Conservation (phyloP, 2,888 invertebrate genomes). For the Melanophora roralis region DNA sequence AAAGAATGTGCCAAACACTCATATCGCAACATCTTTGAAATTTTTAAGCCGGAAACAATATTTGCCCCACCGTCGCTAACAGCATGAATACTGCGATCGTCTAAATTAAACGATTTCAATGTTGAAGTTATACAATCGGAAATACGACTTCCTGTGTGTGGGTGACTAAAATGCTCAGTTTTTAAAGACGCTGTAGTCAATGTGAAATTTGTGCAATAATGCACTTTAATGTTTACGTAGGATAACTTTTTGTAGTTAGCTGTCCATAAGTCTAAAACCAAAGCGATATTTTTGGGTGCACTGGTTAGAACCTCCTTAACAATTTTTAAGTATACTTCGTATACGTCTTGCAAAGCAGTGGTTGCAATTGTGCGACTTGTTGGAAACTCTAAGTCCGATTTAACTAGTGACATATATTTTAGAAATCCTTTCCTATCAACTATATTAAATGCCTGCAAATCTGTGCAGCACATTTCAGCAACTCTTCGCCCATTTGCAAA, state of each 20-base stretch:
- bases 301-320: background rate
- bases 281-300: background rate
- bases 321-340: background rate
- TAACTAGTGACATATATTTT: background rate
- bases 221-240: background rate
- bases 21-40: background rate
- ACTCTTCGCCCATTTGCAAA: background rate
- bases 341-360: background rate
- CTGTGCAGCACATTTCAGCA: constrained; percentile 3
- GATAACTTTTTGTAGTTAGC: constrained; percentile 5
- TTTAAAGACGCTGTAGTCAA: background rate
- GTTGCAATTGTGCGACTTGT: background rate
- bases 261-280: constrained; percentile 17
- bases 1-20: constrained; percentile 17
- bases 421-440: constrained; percentile 11
- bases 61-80: constrained; percentile 20
- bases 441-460: constrained; percentile 1
- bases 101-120: background rate
- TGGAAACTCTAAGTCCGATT: background rate
- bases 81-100: constrained; percentile 9
- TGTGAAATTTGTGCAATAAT: background rate
- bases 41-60: background rate
- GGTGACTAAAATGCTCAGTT: constrained; percentile 10
- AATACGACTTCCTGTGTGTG: background rate
- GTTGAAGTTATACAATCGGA: background rate